Percentiles rank a stretch among this genome's conserved stretches.
Evolutionary conservation across 2,113 vertebrate species (phyloP).

Genomic region (Thamnophis sirtalis): DNA sequence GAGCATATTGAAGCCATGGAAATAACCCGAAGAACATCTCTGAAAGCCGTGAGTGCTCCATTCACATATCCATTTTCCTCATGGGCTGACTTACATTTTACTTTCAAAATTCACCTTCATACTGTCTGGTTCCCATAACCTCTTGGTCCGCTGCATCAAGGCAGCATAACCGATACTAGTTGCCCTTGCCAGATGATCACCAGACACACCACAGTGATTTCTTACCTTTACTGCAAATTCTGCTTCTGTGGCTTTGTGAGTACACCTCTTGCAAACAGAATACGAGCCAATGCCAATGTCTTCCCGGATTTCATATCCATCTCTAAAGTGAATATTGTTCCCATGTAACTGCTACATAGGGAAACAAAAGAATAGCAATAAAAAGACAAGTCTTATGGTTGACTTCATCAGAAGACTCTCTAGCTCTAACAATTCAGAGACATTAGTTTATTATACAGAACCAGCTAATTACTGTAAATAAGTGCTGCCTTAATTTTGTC

Average conservation of each 20-base stretch:
- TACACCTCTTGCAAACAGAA: slow-evolving; percentile 84
- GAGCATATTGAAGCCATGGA: neutral
- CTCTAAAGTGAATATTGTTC: slow-evolving; percentile 85
- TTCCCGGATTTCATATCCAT: slow-evolving; percentile 90
- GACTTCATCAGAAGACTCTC: neutral
- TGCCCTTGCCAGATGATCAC: neutral
- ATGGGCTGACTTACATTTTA: neutral
- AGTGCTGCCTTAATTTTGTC: neutral
- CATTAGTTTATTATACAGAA: neutral
- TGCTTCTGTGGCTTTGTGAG: slow-evolving; percentile 85
- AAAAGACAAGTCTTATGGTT: neutral
- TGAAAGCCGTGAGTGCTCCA: neutral
- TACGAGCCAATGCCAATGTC: slow-evolving; percentile 84
- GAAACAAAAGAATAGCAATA: slow-evolving; percentile 9
- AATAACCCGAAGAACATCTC: neutral
- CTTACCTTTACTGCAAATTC: slow-evolving; percentile 94
- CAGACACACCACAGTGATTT: neutral
- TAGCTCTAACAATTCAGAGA: neutral
- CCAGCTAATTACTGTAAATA: neutral
- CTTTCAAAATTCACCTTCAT: neutral
- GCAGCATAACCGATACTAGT: neutral
- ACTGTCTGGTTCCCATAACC: neutral
- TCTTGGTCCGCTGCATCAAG: neutral
- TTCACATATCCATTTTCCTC: neutral
- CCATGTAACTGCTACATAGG: slow-evolving; percentile 82